phyloP scores from a whole-genome alignment of 2,888 invertebrate genomes.

The Apamea monoglypha region DNA sequence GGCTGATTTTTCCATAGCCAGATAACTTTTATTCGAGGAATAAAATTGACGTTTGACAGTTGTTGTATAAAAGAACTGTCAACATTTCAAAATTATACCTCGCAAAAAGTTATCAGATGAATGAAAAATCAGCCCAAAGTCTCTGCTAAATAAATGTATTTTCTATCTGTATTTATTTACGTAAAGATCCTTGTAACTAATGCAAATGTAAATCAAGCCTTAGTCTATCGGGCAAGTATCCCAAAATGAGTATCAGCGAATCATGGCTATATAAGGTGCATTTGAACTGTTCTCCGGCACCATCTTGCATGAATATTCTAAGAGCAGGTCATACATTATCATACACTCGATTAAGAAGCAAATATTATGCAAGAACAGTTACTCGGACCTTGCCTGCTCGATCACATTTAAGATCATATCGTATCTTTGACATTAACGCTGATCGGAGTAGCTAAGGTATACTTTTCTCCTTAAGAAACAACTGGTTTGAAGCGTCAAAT shows the following conservation, averaged over 20 bases:
- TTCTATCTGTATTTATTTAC: no score
- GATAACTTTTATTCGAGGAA: no score
- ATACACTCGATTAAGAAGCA: constrained; percentile 17
- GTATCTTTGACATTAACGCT: constrained; percentile 17
- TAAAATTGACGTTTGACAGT: no score
- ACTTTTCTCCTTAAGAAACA: constrained; percentile 14
- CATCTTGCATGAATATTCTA: not conserved
- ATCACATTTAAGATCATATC: constrained; percentile 25
- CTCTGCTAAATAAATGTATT: no score
- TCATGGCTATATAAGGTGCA: not conserved
- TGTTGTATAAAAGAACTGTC: no score
- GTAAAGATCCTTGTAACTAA: not conserved
- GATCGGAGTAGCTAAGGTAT: not conserved
- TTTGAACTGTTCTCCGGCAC: not conserved
- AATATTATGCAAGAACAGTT: constrained; percentile 41
- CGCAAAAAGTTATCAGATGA: no score
- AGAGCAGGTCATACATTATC: constrained; percentile 2
- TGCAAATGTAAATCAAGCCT: not conserved
- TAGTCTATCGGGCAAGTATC: not conserved
- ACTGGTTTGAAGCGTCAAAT: constrained; percentile 23
- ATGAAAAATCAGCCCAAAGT: no score
- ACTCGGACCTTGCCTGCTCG: constrained; percentile 5
- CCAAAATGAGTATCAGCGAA: not conserved
- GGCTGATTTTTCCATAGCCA: no score
- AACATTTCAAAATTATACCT: no score